phyloP scores from a whole-genome alignment of 2,888 invertebrate species.

The Furcula furcula region DNA sequence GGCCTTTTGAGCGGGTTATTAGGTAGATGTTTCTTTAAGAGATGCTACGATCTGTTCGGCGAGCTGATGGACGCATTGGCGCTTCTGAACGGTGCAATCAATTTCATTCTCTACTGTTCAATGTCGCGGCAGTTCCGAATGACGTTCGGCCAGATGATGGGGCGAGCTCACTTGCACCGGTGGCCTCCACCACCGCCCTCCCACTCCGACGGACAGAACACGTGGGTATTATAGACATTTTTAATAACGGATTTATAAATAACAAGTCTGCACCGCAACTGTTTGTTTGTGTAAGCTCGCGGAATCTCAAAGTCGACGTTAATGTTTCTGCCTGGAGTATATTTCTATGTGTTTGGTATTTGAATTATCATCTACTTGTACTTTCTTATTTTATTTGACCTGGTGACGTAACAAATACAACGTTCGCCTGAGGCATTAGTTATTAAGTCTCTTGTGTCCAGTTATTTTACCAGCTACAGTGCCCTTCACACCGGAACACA shows the following conservation, averaged over 20 bases:
- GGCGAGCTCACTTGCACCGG: constrained; percentile 67
- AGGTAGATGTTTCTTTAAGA: constrained; percentile 87
- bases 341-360: too few relatives aligned
- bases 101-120: constrained; percentile 96
- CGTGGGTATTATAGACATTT: constrained; percentile 66
- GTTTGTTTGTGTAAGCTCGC: neutral
- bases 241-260: constrained; percentile 15
- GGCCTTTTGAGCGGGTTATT: constrained; percentile 69
- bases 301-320: too few relatives aligned
- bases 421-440: too few relatives aligned
- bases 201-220: constrained; percentile 84
- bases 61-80: constrained; percentile 96
- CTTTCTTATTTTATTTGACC: too few relatives aligned
- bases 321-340: too few relatives aligned
- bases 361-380: too few relatives aligned
- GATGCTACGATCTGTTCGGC: constrained; percentile 91
- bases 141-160: constrained; percentile 72
- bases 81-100: constrained; percentile 94
- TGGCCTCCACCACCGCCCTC: constrained; percentile 77
- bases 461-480: too few relatives aligned
- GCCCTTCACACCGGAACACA: too few relatives aligned
- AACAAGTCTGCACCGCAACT: too few relatives aligned
- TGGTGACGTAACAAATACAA: too few relatives aligned
- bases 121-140: constrained; percentile 96
- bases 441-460: too few relatives aligned